Conservation (phyloP, 2,797 vertebrate species). For the Pseudochromis fuscus region DNA sequence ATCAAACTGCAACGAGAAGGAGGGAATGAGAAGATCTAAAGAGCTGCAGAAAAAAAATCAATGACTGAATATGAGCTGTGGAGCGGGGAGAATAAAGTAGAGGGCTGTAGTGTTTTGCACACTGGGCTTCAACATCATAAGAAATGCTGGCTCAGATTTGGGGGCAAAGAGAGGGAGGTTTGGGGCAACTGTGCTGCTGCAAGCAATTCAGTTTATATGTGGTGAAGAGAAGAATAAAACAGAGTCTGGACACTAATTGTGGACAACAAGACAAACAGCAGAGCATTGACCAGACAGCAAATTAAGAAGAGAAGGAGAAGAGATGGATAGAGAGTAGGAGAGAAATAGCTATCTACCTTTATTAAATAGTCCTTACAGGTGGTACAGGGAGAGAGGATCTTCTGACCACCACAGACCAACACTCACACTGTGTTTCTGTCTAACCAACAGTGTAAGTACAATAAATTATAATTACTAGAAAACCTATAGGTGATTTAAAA, state of each 20-base stretch:
- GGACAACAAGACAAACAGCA: slow-evolving; percentile 19
- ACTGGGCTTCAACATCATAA: slow-evolving; percentile 20
- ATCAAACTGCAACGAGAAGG: slow-evolving; percentile 5
- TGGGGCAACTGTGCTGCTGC: slow-evolving; percentile 32
- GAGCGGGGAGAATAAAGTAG: slow-evolving; percentile 4
- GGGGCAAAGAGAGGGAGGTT: slow-evolving; percentile 4
- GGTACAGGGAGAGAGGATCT: no score
- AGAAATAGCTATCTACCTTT: no score
- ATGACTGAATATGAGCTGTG: slow-evolving; percentile 32
- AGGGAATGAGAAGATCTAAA: slow-evolving; percentile 5
- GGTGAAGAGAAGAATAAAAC: slow-evolving; percentile 37
- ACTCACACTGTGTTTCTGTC: no score
- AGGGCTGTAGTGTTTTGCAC: slow-evolving; percentile 14
- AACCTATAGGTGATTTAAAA: no score
- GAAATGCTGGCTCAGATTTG: slow-evolving; percentile 49
- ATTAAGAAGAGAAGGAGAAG: background rate
- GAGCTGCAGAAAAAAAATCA: slow-evolving; percentile 11
- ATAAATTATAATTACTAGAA: no score
- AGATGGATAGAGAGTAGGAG: no score
- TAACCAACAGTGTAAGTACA: no score
- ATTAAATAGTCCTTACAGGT: no score
- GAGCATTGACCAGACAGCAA: slow-evolving; percentile 1
- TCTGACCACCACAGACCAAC: no score
- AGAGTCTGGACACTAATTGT: slow-evolving; percentile 38
- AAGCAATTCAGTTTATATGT: slow-evolving; percentile 42